Base-by-base conservation (phyloP, 2,113 vertebrate genomes). In the Capra hircus region DNA sequence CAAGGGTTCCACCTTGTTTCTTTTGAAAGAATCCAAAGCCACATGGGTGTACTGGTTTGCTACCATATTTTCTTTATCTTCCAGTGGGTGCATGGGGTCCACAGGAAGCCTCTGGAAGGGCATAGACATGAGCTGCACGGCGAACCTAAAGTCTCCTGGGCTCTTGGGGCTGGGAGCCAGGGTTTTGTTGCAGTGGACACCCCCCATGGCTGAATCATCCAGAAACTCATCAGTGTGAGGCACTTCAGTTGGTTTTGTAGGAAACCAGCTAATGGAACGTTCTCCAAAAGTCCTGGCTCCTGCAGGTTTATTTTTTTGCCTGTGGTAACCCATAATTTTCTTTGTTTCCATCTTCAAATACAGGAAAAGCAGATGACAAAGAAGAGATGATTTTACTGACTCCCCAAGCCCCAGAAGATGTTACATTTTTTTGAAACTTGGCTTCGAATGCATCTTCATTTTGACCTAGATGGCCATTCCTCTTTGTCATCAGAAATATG, bases 321-420 rank as follows among this genome's bases (percentile, higher is more conserved):
- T 98, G 98, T 55, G 97, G 97, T 88, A 97, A 98, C n/a, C 99
- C 30, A 5, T 92, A 48, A 25, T 99, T 99, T 94, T 99, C 99
- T 93, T 99, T 99, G 0, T 96, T 96, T 28, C 99, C 98, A 96
- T 99, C 99, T 98, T 99, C 99, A 97, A 99, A 99, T 94, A 99
- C 99, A 28, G 98, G 98, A 98, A 99, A 99, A 0, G 98, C 98
- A 15, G 98, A 89, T 0, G 98, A 28, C 19, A 98, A 2, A 5
- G 97, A 60, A 40, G 98, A 98, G n/a, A 96, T 96, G 43, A 52
- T 25, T 27, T 67, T 74, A 8, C 64, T 87, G 27, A 78, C 60
- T 97, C 97, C 98, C 97, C 98, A 92, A 52, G 94, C 45, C 15
- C 91, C 98, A 43, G 84, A 95, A 59, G 98, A 94, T 9, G 92